Conservation (phyloP, 1,140 invertebrate species). For the Hypsibius dujardini region DNA sequence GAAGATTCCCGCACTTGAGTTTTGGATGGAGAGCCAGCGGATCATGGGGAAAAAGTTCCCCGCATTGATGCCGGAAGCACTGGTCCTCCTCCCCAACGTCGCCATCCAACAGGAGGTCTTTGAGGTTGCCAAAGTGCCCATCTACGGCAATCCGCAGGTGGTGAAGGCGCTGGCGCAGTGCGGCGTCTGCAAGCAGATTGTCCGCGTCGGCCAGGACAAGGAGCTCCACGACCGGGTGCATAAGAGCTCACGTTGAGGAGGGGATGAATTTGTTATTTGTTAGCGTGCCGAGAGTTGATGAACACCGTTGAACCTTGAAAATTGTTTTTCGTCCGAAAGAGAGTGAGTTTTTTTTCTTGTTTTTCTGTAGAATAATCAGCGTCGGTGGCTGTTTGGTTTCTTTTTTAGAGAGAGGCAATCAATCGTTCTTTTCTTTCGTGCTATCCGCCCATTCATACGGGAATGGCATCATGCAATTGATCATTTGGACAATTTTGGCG, state of each 20-base stretch:
- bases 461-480: too few species aligned
- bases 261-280: too few species aligned
- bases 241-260: background rate
- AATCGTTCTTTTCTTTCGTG: too few species aligned
- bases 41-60: slow-evolving; percentile 9
- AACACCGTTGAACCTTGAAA: too few species aligned
- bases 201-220: background rate
- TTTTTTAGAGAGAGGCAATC: too few species aligned
- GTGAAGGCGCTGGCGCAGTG: background rate
- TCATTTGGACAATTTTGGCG: too few species aligned
- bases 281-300: too few species aligned
- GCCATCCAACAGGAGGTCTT: background rate
- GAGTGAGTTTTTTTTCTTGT: too few species aligned
- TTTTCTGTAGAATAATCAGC: too few species aligned
- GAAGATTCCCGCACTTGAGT: background rate
- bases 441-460: too few species aligned
- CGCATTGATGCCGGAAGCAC: background rate
- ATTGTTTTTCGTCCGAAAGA: too few species aligned
- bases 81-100: background rate
- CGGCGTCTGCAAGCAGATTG: background rate
- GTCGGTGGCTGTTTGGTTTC: too few species aligned
- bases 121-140: slow-evolving; percentile 9
- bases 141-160: slow-evolving; percentile 8
- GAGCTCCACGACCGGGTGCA: background rate
- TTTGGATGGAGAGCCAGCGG: slow-evolving; percentile 14